Base-by-base conservation (phyloP, 2,113 vertebrate species). In the Tychaedon coryphoeus region DNA sequence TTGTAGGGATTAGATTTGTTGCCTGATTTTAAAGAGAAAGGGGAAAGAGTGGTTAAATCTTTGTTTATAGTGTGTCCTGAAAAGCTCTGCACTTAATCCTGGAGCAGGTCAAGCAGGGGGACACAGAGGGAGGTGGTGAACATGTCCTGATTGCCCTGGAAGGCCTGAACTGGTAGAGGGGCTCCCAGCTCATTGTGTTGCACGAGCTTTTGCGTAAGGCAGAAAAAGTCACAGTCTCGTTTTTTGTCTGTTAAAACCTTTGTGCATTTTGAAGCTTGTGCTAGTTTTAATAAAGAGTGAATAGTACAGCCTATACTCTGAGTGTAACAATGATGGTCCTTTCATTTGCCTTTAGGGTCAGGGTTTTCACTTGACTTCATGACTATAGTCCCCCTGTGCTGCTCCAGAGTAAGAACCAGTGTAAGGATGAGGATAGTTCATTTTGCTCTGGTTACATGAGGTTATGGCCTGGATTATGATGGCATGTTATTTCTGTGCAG, bases 371-470 rank as follows among this genome's bases (percentile, higher is more conserved):
- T 85, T 54, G 38, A 12, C 26, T 76, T 85, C 24, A 6, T 82
- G 34, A 29, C n/a, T 43, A 0, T 23, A 40, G 47, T 74, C 10
- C 38, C 31, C 34, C 24, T 72, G n/a, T 45, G 45, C 25, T 67
- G 22, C 76, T 64, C 57, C 17, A 17, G 45, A 58, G 8, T 40
- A 9, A 2, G 70, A 82, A 42, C 26, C 60, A 48, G 24, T 1
- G 0, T 54, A 31, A 69, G 47, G 33, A 73, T 48, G 12, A 67
- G 31, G 43, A 4, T 24, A 73, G 78, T 73, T 88, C 67, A 14
- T 88, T 96, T 79, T 83, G 31, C 67, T 86, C 75, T 57, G 34
- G 25, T 64, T 86, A 88, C 86, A 90, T 88, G 85, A 90, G 88
- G n/a, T 90, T 96, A 40, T 80, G 72, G 56, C 36, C 67, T 77